Conservation (phyloP, 2,797 vertebrate genomes). For the Enteromius mattozi region DNA sequence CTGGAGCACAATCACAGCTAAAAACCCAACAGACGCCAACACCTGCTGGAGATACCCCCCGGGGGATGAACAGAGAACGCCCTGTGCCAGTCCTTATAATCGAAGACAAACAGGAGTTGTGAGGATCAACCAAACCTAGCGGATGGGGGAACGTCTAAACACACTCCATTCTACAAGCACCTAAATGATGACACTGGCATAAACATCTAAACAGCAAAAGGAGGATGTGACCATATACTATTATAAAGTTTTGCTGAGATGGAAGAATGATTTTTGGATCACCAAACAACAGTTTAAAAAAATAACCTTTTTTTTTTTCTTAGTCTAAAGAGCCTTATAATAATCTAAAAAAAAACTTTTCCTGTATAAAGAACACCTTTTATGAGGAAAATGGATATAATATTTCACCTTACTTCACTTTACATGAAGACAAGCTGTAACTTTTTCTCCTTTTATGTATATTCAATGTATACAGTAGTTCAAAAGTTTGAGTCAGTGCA, state of each 20-base stretch:
- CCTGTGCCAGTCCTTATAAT: conserved; percentile 17
- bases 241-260: background rate
- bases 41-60: conserved; percentile 45
- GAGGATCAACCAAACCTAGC: conserved; percentile 43
- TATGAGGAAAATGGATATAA: too few relatives aligned
- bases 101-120: conserved; percentile 32
- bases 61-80: conserved; percentile 12
- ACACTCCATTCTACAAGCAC: background rate
- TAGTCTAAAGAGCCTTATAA: too few relatives aligned
- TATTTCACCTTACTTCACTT: background rate
- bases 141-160: conserved; percentile 14
- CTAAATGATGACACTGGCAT: conserved; percentile 36
- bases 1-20: conserved; percentile 42
- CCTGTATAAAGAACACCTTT: too few relatives aligned
- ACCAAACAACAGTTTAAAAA: background rate
- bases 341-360: too few relatives aligned
- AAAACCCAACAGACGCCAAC: conserved; percentile 41
- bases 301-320: too few relatives aligned
- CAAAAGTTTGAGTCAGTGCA: background rate
- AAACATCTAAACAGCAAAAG: conserved; percentile 9
- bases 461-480: too few relatives aligned
- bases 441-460: background rate
- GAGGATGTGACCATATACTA: background rate
- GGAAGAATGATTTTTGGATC: background rate
- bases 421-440: background rate